Base-by-base conservation (phyloP, 2,797 vertebrate genomes). In the Semaprochilodus insignis region DNA sequence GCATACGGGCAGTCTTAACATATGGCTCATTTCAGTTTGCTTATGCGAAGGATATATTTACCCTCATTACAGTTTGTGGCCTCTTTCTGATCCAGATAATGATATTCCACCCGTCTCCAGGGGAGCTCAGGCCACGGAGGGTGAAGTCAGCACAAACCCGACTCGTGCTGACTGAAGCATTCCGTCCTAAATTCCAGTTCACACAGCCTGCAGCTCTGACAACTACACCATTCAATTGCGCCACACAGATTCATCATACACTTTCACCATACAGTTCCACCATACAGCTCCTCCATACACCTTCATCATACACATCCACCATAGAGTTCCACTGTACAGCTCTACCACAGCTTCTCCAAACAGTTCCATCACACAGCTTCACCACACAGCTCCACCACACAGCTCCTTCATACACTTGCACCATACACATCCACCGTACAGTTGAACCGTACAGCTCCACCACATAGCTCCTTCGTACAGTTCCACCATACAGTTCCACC, bases 61-160 rank as follows among this genome's bases (percentile, higher is more conserved):
- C 21, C 80, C 90, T 91, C 86, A 90, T 93, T 92, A 82, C 80
- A 88, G 92, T 92, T 91, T 88, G 86, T 70, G 73, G 83, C 77
- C 80, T 70, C 86, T 83, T 91, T 40, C 54, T 89, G 88, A 91
- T 89, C 89, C 88, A 87, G 67, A 77, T 92, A 93, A 93, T 91
- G 90, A 90, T 91, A 90, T 91, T 81, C 86, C 80, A 75, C 72
- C 19, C 67, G 85, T 89, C 88, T 88, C 88, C 36, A 25, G 77
- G 79, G 81, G 81, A 74, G 86, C 75, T 15, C 79, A 88, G 90
- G 88, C 88, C 87, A 88, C 11, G n/a, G 77, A 34, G 86, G 85
- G 86, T 84, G 36, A 84, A 82, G 90, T 94, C 93, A 94, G 92
- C 93, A 93, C 80, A 91, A 92, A 90, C 81, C 71, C 79, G 15